Conservation (phyloP, 2,888 invertebrate genomes). For the Phasia obesa region DNA sequence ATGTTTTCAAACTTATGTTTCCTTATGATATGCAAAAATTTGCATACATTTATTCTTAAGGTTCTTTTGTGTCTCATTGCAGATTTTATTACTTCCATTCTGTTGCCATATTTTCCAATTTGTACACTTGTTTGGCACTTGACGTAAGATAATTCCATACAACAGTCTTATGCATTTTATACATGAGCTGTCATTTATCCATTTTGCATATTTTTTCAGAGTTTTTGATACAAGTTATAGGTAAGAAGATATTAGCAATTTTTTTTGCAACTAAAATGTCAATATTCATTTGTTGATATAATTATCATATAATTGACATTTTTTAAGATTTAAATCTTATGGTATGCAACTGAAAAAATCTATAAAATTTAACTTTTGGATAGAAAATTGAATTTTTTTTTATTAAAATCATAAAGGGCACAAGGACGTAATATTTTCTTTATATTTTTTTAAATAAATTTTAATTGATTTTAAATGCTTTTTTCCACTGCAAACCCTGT, state of each 20-base stretch:
- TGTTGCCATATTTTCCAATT: conserved; percentile 37
- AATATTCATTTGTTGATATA: background rate
- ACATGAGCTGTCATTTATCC: conserved; percentile 11
- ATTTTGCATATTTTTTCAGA: background rate
- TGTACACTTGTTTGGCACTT: conserved; percentile 50
- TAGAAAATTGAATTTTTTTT: too few species aligned
- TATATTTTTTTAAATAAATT: too few species aligned
- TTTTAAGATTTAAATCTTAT: background rate
- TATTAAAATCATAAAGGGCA: too few species aligned
- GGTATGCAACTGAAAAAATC: background rate
- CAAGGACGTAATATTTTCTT: too few species aligned
- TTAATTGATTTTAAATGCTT: too few species aligned
- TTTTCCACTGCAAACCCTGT: too few species aligned
- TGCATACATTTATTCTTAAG: conserved; percentile 8
- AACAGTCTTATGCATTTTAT: conserved; percentile 3
- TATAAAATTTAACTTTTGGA: background rate
- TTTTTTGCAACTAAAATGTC: background rate
- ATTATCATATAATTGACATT: background rate
- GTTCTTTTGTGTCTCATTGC: conserved; percentile 14
- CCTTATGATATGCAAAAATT: conserved; percentile 16
- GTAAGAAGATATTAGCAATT: background rate
- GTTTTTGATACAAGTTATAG: background rate
- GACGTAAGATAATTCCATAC: conserved; percentile 41
- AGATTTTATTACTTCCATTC: background rate
- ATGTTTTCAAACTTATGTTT: conserved; percentile 14